Evolutionary conservation across 1,140 invertebrate species (phyloP).

Genomic region (silkworm (Bombyx mori)): ASM3026992v2 NC_085123.1:8220501-8221000

Average conservation of each 20-base stretch:
- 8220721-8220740: constrained; percentile 17
- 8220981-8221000: too few species aligned
- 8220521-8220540: constrained; percentile 23
- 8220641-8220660: background rate
- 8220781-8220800: constrained; percentile 30
- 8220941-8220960: too few species aligned
- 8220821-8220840: constrained; percentile 11
- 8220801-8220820: constrained; percentile 25
- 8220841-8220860: too few species aligned
- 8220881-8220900: too few species aligned
- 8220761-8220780: constrained; percentile 23
- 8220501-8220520: constrained; percentile 15
- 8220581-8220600: too few species aligned
- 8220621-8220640: constrained; percentile 1
- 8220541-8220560: constrained; percentile 27
- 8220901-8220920: too few species aligned
- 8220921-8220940: too few species aligned
- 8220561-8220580: constrained; percentile 16
- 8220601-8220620: too few species aligned
- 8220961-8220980: too few species aligned
- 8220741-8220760: constrained; percentile 46
- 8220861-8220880: too few species aligned
- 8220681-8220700: background rate
- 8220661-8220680: background rate
- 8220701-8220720: constrained; percentile 26